A percentile compares a stretch with the other conserved stretches of the same genome.
Conservation (phyloP, 2,888 invertebrate genomes). For the Incurvaria masculella region DNA sequence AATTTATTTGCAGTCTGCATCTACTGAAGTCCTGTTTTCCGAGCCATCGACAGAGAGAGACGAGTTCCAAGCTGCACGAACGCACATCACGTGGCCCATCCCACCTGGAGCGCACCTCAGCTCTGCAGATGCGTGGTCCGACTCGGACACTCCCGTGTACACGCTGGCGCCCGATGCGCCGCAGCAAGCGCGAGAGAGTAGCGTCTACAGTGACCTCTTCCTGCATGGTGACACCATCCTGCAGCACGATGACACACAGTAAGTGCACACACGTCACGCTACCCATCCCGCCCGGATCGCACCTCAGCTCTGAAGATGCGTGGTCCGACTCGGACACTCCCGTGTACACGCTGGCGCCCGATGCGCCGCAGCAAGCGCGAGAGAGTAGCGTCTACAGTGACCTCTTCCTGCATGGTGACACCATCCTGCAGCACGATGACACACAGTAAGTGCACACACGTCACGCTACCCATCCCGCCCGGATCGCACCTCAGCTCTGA, state of each 20-base stretch:
- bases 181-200: conserved; percentile 22
- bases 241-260: conserved; percentile 47
- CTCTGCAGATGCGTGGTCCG: conserved; percentile 11
- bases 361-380: background rate
- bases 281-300: conserved; percentile 28
- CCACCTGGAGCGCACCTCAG: conserved; percentile 14
- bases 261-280: conserved; percentile 35
- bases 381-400: conserved; percentile 42
- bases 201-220: conserved; percentile 44
- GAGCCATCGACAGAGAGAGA: conserved; percentile 6
- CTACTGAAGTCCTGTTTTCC: no score
- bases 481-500: conserved; percentile 17
- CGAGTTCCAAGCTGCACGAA: conserved; percentile 34
- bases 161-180: background rate
- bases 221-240: conserved; percentile 37
- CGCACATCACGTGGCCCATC: conserved; percentile 50
- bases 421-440: conserved; percentile 37
- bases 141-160: background rate
- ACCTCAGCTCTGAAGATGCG: conserved; percentile 7
- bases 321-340: conserved; percentile 5
- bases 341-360: background rate
- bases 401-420: conserved; percentile 42
- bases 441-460: conserved; percentile 49
- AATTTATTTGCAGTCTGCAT: no score
- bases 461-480: conserved; percentile 40